Conservation (phyloP, 2,113 vertebrate genomes). For the Lepus americanus region DNA sequence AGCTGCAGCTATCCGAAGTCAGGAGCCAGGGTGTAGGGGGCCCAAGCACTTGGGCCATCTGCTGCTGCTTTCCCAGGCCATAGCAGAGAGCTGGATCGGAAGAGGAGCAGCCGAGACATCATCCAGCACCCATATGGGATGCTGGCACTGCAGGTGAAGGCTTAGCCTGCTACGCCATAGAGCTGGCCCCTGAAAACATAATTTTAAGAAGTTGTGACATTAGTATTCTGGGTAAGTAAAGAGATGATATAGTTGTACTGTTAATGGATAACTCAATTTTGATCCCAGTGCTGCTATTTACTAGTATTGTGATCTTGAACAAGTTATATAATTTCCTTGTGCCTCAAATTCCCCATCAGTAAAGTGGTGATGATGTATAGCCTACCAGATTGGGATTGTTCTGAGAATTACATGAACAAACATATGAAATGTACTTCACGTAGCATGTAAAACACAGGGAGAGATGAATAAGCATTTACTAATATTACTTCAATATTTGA, state of each 20-base stretch:
- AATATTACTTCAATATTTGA: not conserved
- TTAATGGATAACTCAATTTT: not conserved
- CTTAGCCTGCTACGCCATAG: too few relatives aligned
- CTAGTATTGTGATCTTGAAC: not conserved
- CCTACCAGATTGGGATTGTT: not conserved
- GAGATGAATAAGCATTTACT: conserved; percentile 2
- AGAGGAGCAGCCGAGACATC: too few relatives aligned
- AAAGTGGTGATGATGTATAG: not conserved
- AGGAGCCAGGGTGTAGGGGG: too few relatives aligned
- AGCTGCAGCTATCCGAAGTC: too few relatives aligned
- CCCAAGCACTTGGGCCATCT: too few relatives aligned
- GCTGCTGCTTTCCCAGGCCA: too few relatives aligned
- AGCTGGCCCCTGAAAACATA: not conserved
- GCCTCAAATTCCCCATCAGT: not conserved
- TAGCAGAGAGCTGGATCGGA: too few relatives aligned
- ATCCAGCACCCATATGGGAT: too few relatives aligned
- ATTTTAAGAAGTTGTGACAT: not conserved
- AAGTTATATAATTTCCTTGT: not conserved
- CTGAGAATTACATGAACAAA: conserved; percentile 36
- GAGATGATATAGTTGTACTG: not conserved
- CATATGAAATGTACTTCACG: not conserved
- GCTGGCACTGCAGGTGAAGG: too few relatives aligned
- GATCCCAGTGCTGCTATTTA: not conserved
- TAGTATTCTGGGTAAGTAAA: not conserved
- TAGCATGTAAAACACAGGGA: not conserved